Conservation (phyloP, 2,113 vertebrate species). For the Eublepharis macularius region DNA sequence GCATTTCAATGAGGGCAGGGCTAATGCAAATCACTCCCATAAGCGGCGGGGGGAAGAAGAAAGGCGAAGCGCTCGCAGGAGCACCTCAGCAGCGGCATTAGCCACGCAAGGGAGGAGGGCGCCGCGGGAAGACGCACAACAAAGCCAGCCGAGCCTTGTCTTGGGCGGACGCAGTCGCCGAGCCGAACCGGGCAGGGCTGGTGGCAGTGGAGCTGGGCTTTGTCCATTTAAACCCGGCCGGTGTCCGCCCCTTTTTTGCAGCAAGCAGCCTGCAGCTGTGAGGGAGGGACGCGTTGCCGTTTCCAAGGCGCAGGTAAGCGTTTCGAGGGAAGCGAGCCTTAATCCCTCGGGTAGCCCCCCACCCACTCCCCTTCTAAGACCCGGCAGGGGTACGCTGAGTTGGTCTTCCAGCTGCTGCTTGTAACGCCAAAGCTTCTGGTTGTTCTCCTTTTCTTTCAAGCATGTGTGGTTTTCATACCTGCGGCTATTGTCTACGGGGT, state of each 20-base stretch:
- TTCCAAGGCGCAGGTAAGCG: conserved; percentile 46
- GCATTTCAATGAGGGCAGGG: conserved; percentile 82
- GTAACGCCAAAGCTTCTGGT: not conserved
- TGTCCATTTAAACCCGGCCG: not conserved
- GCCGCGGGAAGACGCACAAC: conserved; percentile 74
- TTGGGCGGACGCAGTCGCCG: not conserved
- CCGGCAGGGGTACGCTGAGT: not conserved
- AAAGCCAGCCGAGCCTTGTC: conserved; percentile 70
- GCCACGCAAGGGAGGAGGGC: conserved; percentile 36
- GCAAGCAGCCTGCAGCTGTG: conserved; percentile 29
- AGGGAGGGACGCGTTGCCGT: conserved; percentile 21
- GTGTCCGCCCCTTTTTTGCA: conserved; percentile 4
- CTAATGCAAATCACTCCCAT: conserved; percentile 74
- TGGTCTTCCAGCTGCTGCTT: not conserved
- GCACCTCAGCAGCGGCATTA: conserved; percentile 64
- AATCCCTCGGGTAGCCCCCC: not conserved
- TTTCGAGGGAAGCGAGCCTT: rapidly evolving
- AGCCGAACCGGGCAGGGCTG: conserved; percentile 1
- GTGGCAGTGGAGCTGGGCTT: not conserved
- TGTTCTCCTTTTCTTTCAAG: not conserved
- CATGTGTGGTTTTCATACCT: conserved; percentile 16
- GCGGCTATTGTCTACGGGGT: conserved; percentile 45
- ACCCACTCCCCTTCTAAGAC: not conserved
- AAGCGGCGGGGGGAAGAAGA: conserved; percentile 67
- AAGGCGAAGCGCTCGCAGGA: conserved; percentile 76